phyloP scores from a whole-genome alignment of 2,113 vertebrate genomes.

The Indri indri region DNA sequence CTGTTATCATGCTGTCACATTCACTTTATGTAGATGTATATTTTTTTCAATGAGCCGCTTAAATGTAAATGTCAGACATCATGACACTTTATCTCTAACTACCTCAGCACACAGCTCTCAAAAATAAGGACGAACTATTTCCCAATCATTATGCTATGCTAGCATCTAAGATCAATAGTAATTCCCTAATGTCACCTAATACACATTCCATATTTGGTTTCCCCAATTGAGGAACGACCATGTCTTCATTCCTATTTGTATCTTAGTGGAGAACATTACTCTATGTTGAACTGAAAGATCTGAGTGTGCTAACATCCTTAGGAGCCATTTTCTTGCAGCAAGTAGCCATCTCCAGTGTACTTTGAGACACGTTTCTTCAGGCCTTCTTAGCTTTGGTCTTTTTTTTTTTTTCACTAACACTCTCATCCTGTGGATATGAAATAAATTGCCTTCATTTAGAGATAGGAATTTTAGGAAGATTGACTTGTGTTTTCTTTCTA shows the following conservation, averaged over 20 bases:
- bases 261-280: neutral
- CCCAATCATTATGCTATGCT: neutral
- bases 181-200: neutral
- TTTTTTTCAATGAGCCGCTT: neutral
- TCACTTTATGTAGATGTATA: neutral
- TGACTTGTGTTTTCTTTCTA: neutral
- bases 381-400: neutral
- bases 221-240: fast-evolving
- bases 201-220: neutral
- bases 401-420: fast-evolving
- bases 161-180: neutral
- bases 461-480: neutral
- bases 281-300: neutral
- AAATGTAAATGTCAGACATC: neutral
- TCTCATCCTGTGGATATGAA: neutral
- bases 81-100: neutral
- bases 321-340: neutral
- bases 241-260: neutral
- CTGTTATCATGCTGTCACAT: neutral
- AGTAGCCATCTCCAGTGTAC: neutral
- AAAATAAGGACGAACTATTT: neutral
- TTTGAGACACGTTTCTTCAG: neutral
- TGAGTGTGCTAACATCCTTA: neutral
- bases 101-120: neutral
- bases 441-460: neutral